Evolutionary conservation across 2,797 vertebrate genomes (phyloP).

Genomic region (Peromyscus eremicus): DNA sequence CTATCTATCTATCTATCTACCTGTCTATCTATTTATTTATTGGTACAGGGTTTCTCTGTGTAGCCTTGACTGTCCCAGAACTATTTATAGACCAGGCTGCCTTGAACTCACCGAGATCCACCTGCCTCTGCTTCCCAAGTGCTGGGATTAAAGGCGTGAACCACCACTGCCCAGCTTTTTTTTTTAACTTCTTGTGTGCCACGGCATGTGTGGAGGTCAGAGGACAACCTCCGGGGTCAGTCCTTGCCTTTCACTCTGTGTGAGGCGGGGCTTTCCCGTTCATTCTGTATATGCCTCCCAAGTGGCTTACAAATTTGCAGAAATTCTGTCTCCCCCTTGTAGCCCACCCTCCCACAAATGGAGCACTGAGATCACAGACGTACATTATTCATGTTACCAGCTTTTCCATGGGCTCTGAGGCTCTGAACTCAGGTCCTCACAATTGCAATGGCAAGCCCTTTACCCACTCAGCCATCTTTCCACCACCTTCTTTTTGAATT

Average conservation of each 20-base stretch:
- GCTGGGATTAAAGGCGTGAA: background rate
- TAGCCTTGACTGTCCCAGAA: too few species aligned
- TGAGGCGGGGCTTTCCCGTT: background rate
- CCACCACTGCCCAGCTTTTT: too few species aligned
- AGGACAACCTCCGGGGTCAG: background rate
- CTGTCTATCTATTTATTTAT: too few species aligned
- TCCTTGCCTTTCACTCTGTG: background rate
- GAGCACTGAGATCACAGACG: too few species aligned
- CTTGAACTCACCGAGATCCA: background rate
- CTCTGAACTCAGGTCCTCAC: background rate
- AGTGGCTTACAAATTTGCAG: background rate
- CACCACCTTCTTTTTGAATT: background rate
- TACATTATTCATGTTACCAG: background rate
- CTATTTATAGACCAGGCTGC: background rate
- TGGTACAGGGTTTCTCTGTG: background rate
- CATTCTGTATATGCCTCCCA: too few species aligned
- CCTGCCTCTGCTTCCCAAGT: background rate
- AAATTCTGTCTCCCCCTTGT: too few species aligned
- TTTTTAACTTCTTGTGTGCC: background rate
- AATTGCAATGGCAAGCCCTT: background rate
- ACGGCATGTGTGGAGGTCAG: background rate
- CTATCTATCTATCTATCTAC: too few species aligned
- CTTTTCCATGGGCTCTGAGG: background rate
- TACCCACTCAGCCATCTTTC: background rate
- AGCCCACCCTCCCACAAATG: too few species aligned